Base-by-base conservation (phyloP, 37 sponge, comb jelly and placozoan genomes). In the Halisarca cf. caerulea region DNA sequence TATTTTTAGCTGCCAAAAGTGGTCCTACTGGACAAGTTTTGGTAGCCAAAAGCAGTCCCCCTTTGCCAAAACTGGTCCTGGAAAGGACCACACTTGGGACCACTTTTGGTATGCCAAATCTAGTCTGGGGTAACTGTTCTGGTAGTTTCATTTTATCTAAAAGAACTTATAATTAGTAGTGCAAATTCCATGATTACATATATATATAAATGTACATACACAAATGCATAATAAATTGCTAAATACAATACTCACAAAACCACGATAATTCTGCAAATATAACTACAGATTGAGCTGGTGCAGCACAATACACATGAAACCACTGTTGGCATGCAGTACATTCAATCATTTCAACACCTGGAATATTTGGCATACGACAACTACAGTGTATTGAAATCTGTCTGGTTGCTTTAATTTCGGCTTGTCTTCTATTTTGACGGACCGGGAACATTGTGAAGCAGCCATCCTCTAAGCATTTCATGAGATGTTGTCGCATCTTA, bases 381-480 rank as follows among this genome's bases (percentile, higher is more conserved):
- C 21, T 47, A 47, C 80, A 79, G 28, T 51, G 53, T 25, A 79
- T 47, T n/a, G 45, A 23, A 18, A 51, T 79, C 30, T 4, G 23
- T 30, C 9, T n/a, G 11, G 58, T 79, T 23, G 80, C 45, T n/a
- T 79, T 79, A 17, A 79, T 47, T 5, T 17, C 23, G 4, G 58
- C 17, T 24, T 47, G 24, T 30, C 80, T 42, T 17, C 80, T 51
- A 53, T 54, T 45, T 47, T 79, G 24, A n/a, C 80, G 24, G 4
- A 79, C 80, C 21, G 80, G 80, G 51, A 79, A 79, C 80, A 79
- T 79, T n/a, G 45, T 25, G 53, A 79, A 79, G 9, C 3, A 9
- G 53, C 80, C 80, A 25, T 41, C 57, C 53, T 79, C 34, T 30
- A 79, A 23, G 23, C 80, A 79, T 30, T 79, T 79, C 25, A 79